A percentile compares a stretch with the other conserved stretches of the same genome.
Conservation (phyloP, 2,797 vertebrate species). For the Enteromius afrohamiltoni region DNA sequence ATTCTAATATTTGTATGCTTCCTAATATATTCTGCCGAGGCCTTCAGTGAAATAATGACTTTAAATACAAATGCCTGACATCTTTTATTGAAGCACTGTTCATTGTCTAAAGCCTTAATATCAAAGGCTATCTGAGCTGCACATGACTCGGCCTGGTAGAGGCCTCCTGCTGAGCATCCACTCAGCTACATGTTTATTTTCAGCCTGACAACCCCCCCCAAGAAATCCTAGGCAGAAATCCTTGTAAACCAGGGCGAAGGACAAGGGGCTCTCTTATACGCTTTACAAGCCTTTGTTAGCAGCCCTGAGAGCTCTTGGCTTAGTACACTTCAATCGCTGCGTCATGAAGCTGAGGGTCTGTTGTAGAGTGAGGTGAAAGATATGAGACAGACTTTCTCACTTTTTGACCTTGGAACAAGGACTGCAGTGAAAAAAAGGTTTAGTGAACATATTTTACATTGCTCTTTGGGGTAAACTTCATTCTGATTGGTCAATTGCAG, state of each 20-base stretch:
- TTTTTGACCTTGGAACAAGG: slow-evolving; percentile 37
- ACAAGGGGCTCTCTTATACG: slow-evolving; percentile 28
- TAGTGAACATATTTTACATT: neutral
- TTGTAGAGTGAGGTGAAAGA: slow-evolving; percentile 7
- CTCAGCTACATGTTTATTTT: slow-evolving; percentile 25
- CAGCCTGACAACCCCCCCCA: neutral
- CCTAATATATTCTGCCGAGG: neutral
- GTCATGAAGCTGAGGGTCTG: slow-evolving; percentile 13
- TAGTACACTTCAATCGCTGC: slow-evolving; percentile 3
- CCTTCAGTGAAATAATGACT: neutral
- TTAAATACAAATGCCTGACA: neutral
- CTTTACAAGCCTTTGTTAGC: slow-evolving; percentile 24
- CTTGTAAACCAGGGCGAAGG: slow-evolving; percentile 3
- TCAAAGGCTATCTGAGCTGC: slow-evolving; percentile 25
- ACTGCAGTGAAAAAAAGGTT: neutral
- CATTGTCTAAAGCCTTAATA: slow-evolving; percentile 22
- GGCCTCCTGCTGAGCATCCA: slow-evolving; percentile 18
- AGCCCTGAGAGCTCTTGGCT: slow-evolving; percentile 7
- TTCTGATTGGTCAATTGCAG: neutral
- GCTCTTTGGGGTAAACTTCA: neutral
- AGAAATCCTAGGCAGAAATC: neutral
- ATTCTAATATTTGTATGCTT: neutral
- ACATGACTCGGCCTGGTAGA: neutral
- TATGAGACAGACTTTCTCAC: neutral
- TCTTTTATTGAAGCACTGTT: slow-evolving; percentile 8